A percentile compares a stretch with the other conserved stretches of the same genome.
Conservation (phyloP, 2,113 vertebrate genomes). For the Coptodon rendalli region DNA sequence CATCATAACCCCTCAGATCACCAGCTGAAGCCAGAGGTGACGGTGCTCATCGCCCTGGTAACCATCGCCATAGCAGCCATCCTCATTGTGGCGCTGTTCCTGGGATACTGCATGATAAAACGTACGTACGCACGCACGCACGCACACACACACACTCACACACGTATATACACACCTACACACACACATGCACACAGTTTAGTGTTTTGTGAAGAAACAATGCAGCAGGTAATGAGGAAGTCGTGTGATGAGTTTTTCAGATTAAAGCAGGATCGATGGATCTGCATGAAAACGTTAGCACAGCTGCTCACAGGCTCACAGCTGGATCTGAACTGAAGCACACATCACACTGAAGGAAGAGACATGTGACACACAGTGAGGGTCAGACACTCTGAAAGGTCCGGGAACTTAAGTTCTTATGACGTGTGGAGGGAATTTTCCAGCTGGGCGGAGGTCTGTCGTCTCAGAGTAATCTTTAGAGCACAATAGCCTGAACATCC, state of each 20-base stretch:
- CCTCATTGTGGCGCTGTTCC: constrained; percentile 81
- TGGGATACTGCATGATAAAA: constrained; percentile 86
- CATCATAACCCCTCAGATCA: constrained; percentile 25
- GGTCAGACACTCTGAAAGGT: not conserved
- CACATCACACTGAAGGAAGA: not conserved
- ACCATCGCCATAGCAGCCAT: constrained; percentile 83
- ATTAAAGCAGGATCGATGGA: not conserved
- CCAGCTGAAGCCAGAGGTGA: constrained; percentile 76
- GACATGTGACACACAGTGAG: not conserved
- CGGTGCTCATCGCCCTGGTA: constrained; percentile 80
- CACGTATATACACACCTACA: not conserved
- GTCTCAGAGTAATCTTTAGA: not conserved
- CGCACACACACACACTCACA: not conserved
- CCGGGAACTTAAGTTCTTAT: not conserved
- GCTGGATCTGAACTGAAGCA: not conserved
- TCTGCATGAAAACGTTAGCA: not conserved
- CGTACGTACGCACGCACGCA: constrained; percentile 62
- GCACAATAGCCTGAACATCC: not conserved
- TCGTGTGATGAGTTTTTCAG: not conserved
- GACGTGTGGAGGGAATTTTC: not conserved
- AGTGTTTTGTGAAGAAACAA: not conserved
- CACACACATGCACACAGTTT: not conserved
- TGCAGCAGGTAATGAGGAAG: not conserved
- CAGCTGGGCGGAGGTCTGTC: not conserved
- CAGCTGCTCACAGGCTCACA: not conserved